A percentile compares a stretch with the other conserved stretches of the same genome.
phyloP scores from a whole-genome alignment of 35 echinoderm and acorn worm genomes.

The Apostichopus japonicus region DNA sequence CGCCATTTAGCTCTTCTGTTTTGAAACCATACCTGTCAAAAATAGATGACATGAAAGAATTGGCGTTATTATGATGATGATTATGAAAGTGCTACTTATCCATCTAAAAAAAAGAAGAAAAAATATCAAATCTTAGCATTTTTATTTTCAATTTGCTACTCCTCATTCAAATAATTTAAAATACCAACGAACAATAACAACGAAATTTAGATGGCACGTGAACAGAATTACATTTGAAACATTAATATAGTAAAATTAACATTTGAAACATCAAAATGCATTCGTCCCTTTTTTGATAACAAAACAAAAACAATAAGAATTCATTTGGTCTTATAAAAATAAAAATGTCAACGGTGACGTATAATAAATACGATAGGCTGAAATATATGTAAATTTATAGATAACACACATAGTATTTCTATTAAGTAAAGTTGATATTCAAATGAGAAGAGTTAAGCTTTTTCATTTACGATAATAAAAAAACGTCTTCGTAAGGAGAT shows the following conservation, averaged over 20 bases:
- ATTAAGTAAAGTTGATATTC: not conserved
- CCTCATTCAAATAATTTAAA: too few species aligned
- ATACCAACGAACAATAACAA: too few species aligned
- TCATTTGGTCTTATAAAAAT: not conserved
- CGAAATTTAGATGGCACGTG: too few species aligned
- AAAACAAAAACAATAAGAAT: not conserved
- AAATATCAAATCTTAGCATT: too few species aligned
- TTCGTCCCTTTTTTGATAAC: not conserved
- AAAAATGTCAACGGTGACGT: not conserved
- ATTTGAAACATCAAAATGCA: too few species aligned
- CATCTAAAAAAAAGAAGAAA: too few species aligned
- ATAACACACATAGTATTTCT: not conserved
- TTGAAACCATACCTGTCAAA: slow-evolving; percentile 91
- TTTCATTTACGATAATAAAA: not conserved
- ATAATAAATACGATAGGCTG: not conserved
- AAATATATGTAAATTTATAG: not conserved
- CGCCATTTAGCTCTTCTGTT: slow-evolving; percentile 96
- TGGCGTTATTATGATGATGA: too few species aligned
- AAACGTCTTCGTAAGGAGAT: too few species aligned
- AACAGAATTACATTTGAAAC: too few species aligned
- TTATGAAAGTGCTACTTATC: too few species aligned
- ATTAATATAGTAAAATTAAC: too few species aligned
- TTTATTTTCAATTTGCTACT: too few species aligned
- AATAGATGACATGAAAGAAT: not conserved
- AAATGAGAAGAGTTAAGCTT: not conserved